Percentiles rank a stretch among this genome's conserved stretches.
These are phyloP conservation scores for Cichladusa arquata DNA, from an alignment of 2,113 vertebrate species.

Conservation along the genomic window DNA sequence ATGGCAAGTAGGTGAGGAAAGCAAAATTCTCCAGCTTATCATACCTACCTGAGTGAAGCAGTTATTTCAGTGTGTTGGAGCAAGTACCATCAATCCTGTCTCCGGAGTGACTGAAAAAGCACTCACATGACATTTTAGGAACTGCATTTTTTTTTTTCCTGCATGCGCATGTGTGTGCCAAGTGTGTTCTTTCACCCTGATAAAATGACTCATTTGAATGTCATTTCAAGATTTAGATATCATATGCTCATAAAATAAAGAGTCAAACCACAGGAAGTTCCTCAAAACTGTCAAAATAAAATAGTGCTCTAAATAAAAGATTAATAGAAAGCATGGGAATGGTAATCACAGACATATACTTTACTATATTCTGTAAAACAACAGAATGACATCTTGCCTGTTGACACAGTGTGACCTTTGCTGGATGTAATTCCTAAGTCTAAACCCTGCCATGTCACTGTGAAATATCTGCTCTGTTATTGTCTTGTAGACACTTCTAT, in stretches of 20 bases:
- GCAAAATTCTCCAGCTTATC: background rate
- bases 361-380: background rate
- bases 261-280: background rate
- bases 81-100: background rate
- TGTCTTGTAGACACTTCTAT: background rate
- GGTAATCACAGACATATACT: background rate
- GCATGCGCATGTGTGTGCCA: background rate
- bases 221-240: background rate
- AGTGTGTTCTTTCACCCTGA: background rate
- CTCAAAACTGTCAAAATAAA: background rate
- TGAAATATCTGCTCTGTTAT: background rate
- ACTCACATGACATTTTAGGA: constrained; percentile 17
- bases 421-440: background rate
- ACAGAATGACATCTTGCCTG: background rate
- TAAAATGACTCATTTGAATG: background rate
- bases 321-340: background rate
- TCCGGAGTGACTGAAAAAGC: background rate
- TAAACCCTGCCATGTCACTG: background rate
- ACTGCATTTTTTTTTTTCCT: background rate
- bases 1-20: background rate
- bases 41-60: background rate
- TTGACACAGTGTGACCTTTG: background rate
- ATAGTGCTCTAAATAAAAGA: background rate
- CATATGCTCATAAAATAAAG: background rate
- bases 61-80: background rate